Evolutionary conservation across 1,140 invertebrate species (phyloP), one percentile per base, ranked within the genome.

Genomic region (Brachionus calyciflorus): DNA sequence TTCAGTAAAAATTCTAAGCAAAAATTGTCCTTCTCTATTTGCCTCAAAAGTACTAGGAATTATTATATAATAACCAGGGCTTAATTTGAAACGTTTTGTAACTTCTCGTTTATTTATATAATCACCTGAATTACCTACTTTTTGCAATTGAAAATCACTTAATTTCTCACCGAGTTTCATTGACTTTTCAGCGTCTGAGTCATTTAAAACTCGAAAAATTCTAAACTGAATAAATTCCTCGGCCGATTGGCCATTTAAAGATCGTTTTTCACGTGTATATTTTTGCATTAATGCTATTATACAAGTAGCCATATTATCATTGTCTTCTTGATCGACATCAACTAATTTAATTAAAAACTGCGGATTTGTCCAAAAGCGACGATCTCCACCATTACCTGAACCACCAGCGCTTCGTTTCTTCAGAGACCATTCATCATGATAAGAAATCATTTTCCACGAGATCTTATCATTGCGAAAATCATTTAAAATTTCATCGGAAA

Each of bases 1-100:
- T 57, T 84, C 82, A 2, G 88, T 86, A 79, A 87, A 89, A 10
- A 90, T 80, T 78, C 89, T 81, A 12, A 90, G 79, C 68, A 89
- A 79, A 81, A 89, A 90, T 60, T 88, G 82, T 4, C 85, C 86
- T 55, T 87, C 86, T 76, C 88, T 81, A 37, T 87, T 84, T 7
- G 88, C 85, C n/a, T 88, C 82, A 81, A 88, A 89, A 10, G 89
- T 89, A 28, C 87, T 88, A 17, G 90, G 90, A 26, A 90, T 84
- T 28, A 91, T 81, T 24, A 89, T 83, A 81, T 90, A 90, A 17
- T 85, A 81, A 19, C 90, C 90, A 41, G 84, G 83, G 2, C 81
- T 12, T 26, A 84, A 76, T 46, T 83, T 80, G 79, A 84, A 84
- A 21, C 82, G 76, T 12, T 80, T 80, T 48, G 82, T 84, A 3